Evolutionary conservation across 2,797 vertebrate genomes (phyloP), one percentile per base, ranked within the genome.

Genomic region (Lepidocolaptes lacrymiger): DNA sequence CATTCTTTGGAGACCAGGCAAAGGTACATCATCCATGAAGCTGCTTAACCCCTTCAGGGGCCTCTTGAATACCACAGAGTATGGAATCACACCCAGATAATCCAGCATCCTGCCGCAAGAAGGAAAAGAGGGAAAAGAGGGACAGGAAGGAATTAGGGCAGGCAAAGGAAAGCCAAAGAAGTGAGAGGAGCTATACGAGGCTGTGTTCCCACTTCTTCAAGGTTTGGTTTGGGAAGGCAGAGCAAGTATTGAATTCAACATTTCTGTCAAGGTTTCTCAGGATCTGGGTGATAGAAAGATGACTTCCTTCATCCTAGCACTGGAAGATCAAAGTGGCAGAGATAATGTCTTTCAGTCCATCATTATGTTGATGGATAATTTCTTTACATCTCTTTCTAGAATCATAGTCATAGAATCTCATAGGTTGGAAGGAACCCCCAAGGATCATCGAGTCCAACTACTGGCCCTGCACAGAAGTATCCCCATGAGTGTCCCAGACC

Each of bases 371-470:
- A 63, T 30, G 20, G 34, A 72, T 34, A 3, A 0, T 82, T 91
- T 72, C 30, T 41, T 78, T 72, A 41, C 6, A 12, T 24, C 7
- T 49, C 37, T 36, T 63, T 71, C 36, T 62, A 28, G 18, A 55
- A 61, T 54, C 34, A 52, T 20, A 28, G 30, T 37, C 5, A 43
- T 2, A 1, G 27, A 72, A 17, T 37, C 0, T 55, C 22, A 55
- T 62, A 22, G 1, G 26, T 0, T 4, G 22, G 24, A 3, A 27
- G 21, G 30, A 10, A 15, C 17, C 4, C 39, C 0, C 30, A 14
- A 26, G 18, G 44, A 34, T 10, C 46, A 30, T 0, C 6, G 13
- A 73, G 26, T 2, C 14, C 59, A 43, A 9, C 24, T 0, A 36
- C 22, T 5, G 8, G 1, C 54, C 24, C 39, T 80, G 68, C 52